Evolutionary conservation across 2,888 invertebrate species (phyloP).

Genomic region (Thecophora atra): DNA sequence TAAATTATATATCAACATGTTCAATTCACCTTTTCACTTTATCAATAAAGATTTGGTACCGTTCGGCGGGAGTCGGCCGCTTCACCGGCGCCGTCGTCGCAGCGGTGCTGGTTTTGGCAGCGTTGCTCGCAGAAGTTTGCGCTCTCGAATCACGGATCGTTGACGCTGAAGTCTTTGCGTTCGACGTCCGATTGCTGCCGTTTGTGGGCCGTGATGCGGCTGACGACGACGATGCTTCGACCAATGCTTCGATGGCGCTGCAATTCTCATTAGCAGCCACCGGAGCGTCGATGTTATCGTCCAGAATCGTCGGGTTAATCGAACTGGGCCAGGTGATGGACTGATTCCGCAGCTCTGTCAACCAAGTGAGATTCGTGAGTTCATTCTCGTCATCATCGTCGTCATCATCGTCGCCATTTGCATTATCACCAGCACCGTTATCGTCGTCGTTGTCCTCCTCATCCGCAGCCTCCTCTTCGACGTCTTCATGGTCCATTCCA

Average conservation of each 20-base stretch:
- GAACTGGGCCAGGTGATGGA: slow-evolving; percentile 58
- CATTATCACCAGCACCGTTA: slow-evolving; percentile 45
- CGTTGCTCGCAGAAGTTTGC: neutral
- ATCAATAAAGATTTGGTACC: slow-evolving; percentile 61
- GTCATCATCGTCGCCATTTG: slow-evolving; percentile 48
- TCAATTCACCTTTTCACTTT: slow-evolving; percentile 59
- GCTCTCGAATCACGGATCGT: neutral
- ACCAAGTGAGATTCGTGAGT: slow-evolving; percentile 63
- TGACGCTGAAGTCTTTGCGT: too few relatives aligned
- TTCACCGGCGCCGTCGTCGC: slow-evolving; percentile 45
- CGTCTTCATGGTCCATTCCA: neutral
- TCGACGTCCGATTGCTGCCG: neutral
- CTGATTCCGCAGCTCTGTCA: slow-evolving; percentile 62
- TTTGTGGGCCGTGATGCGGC: neutral
- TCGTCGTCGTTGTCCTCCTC: neutral
- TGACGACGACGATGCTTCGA: neutral
- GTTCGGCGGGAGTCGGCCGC: slow-evolving; percentile 58
- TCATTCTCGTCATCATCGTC: slow-evolving; percentile 59
- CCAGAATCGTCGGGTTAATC: slow-evolving; percentile 50
- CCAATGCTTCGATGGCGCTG: neutral
- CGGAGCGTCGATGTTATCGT: slow-evolving; percentile 40
- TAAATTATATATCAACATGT: too few relatives aligned
- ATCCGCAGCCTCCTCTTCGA: neutral
- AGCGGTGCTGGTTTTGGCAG: slow-evolving; percentile 7
- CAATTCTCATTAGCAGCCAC: neutral